Evolutionary conservation across 1,140 invertebrate species (phyloP), one percentile per base, ranked within the genome.

Genomic region (Rhyzopertha dominica): DNA sequence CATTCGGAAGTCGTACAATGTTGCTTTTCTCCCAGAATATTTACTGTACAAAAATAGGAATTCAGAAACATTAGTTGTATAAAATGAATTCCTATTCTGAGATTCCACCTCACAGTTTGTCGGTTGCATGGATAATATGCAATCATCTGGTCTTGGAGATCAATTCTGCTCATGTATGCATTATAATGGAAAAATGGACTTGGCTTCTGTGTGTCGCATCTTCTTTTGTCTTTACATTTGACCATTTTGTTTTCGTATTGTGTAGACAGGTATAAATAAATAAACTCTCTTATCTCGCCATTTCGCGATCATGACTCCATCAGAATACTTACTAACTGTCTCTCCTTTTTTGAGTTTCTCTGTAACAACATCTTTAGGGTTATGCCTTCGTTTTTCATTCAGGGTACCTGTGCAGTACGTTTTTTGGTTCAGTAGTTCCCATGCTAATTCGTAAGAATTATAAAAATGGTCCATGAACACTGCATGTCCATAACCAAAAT

Each of bases 391-490:
- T 37, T 60, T 56, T 43, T 47, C 47, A 32, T 53, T 51, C 43
- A 67, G 35, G 28, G 65, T 64, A 30, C 62, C 66, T 3, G 61
- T 51, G 14, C 60, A 49, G 49, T 67, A 56, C 4, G 63, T 69
- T 5, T 62, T 53, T 32, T 51, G 51, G 10, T 38, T 3, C 16
- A 64, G 46, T 12, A 74, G 49, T 45, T 61, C 51, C 13, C 51
- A 8, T 2, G 63, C 61, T 12, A 73, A 50, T 14, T 51, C 40
- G 17, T 61, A 45, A 32, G 49, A 62, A 16, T 65, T 72, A 43
- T 73, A 71, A 43, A 56, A 73, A 50, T 72, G 70, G 37, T 72
- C 68, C 5, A 65, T 64, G 35, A 56, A 64, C 1, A 74, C 9
- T 9, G 59, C 48, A 44, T 70, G 64, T n/a, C 62, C 63, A 28